Conservation (phyloP, 2,797 vertebrate species). For the Betta splendens region DNA sequence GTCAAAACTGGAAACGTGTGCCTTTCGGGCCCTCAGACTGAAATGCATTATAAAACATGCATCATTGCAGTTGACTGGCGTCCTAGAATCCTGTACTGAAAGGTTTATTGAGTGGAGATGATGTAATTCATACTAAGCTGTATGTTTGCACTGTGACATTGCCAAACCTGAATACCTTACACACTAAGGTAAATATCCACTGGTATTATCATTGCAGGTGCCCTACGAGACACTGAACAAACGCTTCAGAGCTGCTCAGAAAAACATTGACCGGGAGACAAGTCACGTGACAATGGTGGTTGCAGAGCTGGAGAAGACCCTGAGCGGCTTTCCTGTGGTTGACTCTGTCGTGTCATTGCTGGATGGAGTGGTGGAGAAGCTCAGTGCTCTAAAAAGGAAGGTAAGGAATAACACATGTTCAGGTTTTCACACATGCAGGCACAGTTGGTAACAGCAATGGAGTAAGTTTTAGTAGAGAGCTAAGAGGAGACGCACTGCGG, state of each 20-base stretch:
- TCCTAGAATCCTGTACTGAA: too few relatives aligned
- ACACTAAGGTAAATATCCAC: neutral
- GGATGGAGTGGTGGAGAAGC: constrained; percentile 97
- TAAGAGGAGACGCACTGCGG: too few relatives aligned
- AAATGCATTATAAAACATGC: too few relatives aligned
- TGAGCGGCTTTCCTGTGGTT: constrained; percentile 95
- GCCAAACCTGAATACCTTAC: neutral
- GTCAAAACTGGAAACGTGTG: too few relatives aligned
- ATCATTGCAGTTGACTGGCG: too few relatives aligned
- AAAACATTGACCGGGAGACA: constrained; percentile 96
- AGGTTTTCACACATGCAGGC: neutral
- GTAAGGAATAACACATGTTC: constrained; percentile 63
- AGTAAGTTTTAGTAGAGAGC: too few relatives aligned
- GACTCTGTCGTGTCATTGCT: constrained; percentile 97
- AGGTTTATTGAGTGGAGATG: neutral
- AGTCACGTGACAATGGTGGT: constrained; percentile 99
- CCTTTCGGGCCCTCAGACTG: too few relatives aligned
- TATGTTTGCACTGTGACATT: neutral
- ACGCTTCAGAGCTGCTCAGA: constrained; percentile 96
- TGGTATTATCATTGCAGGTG: constrained; percentile 79
- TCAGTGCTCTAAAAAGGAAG: constrained; percentile 97
- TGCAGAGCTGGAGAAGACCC: constrained; percentile 95
- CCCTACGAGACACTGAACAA: constrained; percentile 99
- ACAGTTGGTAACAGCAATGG: too few relatives aligned
- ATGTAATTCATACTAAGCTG: too few relatives aligned